Evolutionary conservation across 1,140 invertebrate species (phyloP), one percentile per base, ranked within the genome.

Genomic region (Linepithema humile): DNA sequence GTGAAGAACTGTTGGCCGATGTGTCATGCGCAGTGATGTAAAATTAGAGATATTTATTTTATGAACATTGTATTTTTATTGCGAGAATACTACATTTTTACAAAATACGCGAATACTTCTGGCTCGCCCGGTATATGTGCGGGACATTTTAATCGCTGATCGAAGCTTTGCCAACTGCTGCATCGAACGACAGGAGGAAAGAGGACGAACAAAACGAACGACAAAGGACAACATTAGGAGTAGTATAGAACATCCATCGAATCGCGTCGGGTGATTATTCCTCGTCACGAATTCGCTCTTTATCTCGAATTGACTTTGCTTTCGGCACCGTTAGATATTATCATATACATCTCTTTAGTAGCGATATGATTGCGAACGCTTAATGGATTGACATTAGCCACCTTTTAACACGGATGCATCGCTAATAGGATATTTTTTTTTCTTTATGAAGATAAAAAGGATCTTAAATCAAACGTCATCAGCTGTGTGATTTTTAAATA

Each of bases 121-220:
- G n/a, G 7, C 38, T 75, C 73, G 59, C 6, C 3, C 9, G 40
- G 32, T 23, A 38, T 73, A 57, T 40, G 32, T 23, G 15, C 5
- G 20, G 48, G 5, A 23, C 20, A 20, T 67, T 53, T 67, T 65
- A 50, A 77, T 77, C 32, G 38, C 12, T 15, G n/a, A 64, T 32
- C 43, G 43, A 29, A 64, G 29, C 55, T 57, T 35, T 43, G 87
- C 40, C 84, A 74, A 83, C 57, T 75, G 69, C 74, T 82, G 83
- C 50, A 74, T 87, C 85, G 17, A 5, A 73, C 10, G 29, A 45
- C 53, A 67, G 38, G 83, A 26, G 40, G 40, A 67, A 57, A 73
- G 12, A 45, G 40, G 64, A 80, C n/a, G 23, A 84, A 82, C 69
- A 38, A 67, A 60, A 78, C 53, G 72, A 73, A 69, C 50, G 77